Conservation (phyloP, 1,140 invertebrate genomes). For the Armadillidium nasatum region DNA sequence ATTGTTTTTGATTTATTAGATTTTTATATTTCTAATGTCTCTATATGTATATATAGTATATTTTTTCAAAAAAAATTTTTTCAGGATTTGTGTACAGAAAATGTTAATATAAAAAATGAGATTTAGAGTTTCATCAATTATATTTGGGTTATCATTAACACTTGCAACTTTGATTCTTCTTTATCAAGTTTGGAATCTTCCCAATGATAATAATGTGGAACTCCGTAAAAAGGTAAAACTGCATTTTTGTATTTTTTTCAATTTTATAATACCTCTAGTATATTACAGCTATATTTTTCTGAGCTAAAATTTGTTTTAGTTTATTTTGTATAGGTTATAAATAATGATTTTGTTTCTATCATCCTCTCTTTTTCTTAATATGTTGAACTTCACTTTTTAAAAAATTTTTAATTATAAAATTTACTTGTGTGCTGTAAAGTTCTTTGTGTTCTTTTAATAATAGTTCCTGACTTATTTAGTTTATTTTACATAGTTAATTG, state of each 20-base stretch:
- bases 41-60: too few species aligned
- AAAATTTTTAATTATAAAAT: too few species aligned
- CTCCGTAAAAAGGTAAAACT: neutral
- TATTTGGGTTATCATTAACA: neutral
- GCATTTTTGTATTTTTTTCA: neutral
- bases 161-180: neutral
- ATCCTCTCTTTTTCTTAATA: neutral
- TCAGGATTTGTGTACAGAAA: neutral
- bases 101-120: neutral
- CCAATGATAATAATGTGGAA: neutral
- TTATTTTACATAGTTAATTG: too few species aligned
- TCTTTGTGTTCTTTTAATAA: too few species aligned
- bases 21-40: too few species aligned
- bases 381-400: too few species aligned
- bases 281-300: too few species aligned
- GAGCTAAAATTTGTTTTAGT: neutral
- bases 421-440: too few species aligned
- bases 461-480: too few species aligned
- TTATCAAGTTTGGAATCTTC: neutral
- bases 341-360: neutral
- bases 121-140: neutral
- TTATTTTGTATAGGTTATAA: neutral
- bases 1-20: too few species aligned
- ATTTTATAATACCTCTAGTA: too few species aligned
- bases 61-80: too few species aligned